Evolutionary conservation across 2,797 vertebrate genomes (phyloP).

Genomic region (Cercopithecus petaurista): DNA sequence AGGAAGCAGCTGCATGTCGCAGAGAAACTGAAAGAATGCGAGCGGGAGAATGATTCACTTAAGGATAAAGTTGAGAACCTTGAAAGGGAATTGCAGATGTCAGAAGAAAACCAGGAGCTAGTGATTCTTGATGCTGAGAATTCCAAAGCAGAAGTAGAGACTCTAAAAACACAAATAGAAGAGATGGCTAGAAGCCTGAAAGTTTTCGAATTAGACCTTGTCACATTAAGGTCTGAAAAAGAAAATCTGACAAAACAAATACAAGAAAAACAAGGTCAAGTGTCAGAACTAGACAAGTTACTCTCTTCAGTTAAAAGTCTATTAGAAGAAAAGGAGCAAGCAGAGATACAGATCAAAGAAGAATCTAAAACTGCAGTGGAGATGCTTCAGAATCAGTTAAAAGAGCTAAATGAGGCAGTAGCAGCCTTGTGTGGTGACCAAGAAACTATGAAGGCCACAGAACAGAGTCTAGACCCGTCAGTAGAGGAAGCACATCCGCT

Average conservation of each 20-base stretch:
- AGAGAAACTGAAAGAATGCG: constrained; percentile 89
- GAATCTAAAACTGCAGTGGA: constrained; percentile 77
- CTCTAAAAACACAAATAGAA: constrained; percentile 82
- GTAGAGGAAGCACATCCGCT: constrained; percentile 88
- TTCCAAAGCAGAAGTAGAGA: constrained; percentile 89
- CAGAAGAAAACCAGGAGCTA: constrained; percentile 91
- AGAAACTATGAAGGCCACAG: constrained; percentile 75
- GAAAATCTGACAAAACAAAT: constrained; percentile 84
- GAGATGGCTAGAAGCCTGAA: constrained; percentile 80
- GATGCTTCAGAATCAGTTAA: constrained; percentile 85
- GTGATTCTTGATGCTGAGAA: constrained; percentile 89
- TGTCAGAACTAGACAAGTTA: constrained; percentile 71
- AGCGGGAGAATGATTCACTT: constrained; percentile 85
- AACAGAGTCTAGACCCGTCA: constrained; percentile 85
- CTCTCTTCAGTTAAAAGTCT: constrained; percentile 59
- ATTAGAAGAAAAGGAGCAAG: constrained; percentile 85
- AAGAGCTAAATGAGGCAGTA: constrained; percentile 82
- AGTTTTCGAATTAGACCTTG: constrained; percentile 80
- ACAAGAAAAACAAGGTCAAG: constrained; percentile 77
- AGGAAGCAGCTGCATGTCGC: constrained; percentile 87
- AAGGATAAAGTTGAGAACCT: constrained; percentile 87
- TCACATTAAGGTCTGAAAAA: constrained; percentile 85
- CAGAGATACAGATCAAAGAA: constrained; percentile 78
- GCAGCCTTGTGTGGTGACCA: constrained; percentile 73
- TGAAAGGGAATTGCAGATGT: constrained; percentile 90